Conservation (phyloP, 1,140 invertebrate species). For the Paramacrobiotus metropolitanus region DNA sequence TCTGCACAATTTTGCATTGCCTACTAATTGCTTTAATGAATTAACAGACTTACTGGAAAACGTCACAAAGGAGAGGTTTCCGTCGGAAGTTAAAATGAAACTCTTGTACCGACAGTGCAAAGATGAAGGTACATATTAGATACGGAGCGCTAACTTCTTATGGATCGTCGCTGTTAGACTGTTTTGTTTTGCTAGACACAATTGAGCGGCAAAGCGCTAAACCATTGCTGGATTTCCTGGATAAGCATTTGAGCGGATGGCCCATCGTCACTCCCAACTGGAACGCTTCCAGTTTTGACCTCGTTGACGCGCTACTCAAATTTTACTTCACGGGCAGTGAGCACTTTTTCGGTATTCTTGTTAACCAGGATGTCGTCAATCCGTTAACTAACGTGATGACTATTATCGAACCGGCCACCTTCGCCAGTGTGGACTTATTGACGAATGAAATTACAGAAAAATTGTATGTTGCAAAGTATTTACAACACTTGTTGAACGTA, state of each 20-base stretch:
- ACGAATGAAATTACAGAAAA: neutral
- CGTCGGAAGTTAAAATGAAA: conserved; percentile 16
- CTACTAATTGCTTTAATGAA: too few species aligned
- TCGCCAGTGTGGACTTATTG: neutral
- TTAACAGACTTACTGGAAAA: conserved; percentile 20
- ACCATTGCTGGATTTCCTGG: conserved; percentile 18
- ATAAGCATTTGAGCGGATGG: conserved; percentile 5
- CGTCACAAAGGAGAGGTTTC: conserved; percentile 13
- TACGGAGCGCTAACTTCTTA: too few species aligned
- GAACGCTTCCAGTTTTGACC: neutral
- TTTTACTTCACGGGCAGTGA: neutral
- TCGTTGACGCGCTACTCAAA: neutral
- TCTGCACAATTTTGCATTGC: too few species aligned
- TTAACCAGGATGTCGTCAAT: neutral
- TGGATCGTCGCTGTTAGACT: too few species aligned
- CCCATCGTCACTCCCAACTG: neutral
- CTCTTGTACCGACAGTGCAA: conserved; percentile 18
- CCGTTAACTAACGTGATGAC: neutral
- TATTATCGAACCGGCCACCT: neutral
- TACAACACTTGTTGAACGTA: neutral
- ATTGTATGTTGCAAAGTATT: neutral
- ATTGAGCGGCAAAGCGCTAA: conserved; percentile 17
- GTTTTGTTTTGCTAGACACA: too few species aligned
- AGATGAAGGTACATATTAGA: conserved; percentile 20
- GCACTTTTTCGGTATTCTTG: neutral